Evolutionary conservation across 2,797 vertebrate species (phyloP), one percentile per base, ranked within the genome.

Genomic region (Phataginus tricuspis): DNA sequence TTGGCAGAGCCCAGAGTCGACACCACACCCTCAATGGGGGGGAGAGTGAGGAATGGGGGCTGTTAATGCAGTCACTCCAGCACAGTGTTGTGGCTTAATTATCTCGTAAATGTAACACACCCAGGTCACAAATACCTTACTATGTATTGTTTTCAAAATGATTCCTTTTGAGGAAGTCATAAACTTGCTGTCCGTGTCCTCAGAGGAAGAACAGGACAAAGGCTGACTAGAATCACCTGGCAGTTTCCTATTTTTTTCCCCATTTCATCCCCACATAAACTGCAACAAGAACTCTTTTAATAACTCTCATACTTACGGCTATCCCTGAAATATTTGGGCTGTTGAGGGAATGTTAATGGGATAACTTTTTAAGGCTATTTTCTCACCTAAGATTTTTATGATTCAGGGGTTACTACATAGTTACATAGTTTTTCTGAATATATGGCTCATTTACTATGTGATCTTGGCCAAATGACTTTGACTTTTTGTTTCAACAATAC

Each of bases 401-500:
- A 87, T 78, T 88, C 45, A 11, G 3, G 79, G 75, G 39, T 94
- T 78, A 83, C 59, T 53, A 4, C 63, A 34, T 61, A 45, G 53
- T 64, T 53, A 4, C 63, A 34, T 61, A 45, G 53, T 64, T 83
- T 95, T 87, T 29, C 75, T 84, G 39, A 82, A 29, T 72, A 53
- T 80, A 0, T 64, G 9, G 69, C 59, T 94, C n/a, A 49, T 89
- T 91, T 72, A 64, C 57, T 29, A 0, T 91, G 80, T 92, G 92
- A 82, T 90, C 42, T 82, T 94, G 64, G 66, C 53, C 92, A 88
- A 49, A 42, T 90, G 59, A 77, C 75, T 96, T 83, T 72, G 55
- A 51, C 19, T 83, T 91, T 92, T 86, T 90, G 61, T 95, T 85
- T 88, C 57, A 82, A 25, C 31, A 45, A 85, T 77, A 63, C 13